Conservation (phyloP, 2,888 invertebrate species). For the Ischnura elegans region DNA sequence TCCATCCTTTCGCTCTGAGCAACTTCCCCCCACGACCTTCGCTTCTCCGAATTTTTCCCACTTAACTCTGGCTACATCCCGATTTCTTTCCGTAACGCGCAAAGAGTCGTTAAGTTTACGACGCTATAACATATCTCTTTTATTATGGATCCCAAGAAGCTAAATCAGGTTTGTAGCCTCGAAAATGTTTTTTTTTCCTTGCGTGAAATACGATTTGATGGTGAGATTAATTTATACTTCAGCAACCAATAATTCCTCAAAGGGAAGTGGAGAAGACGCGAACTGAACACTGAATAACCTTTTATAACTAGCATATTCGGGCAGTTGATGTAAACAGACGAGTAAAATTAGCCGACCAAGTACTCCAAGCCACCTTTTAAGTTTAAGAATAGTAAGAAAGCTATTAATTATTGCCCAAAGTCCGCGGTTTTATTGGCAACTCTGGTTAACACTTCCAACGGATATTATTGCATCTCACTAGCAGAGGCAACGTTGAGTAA, state of each 20-base stretch:
- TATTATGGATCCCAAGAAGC: not conserved
- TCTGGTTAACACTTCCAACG: no score
- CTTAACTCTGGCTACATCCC: not conserved
- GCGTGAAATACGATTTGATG: not conserved
- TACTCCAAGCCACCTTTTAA: not conserved
- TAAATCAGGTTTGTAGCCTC: not conserved
- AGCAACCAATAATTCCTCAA: not conserved
- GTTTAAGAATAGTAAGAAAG: not conserved
- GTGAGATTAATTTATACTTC: not conserved
- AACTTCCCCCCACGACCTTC: not conserved
- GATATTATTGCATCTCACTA: no score
- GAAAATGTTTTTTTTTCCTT: not conserved
- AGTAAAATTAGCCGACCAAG: not conserved
- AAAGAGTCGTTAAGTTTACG: not conserved
- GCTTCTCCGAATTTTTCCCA: not conserved
- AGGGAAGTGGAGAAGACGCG: not conserved
- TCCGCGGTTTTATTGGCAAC: no score
- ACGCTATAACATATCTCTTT: not conserved
- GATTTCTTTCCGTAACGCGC: not conserved
- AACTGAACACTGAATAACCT: no score
- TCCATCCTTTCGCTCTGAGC: not conserved
- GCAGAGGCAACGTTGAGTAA: not conserved
- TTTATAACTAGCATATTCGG: no score
- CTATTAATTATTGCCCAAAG: no score
- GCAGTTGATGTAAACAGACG: not conserved